Evolutionary conservation across 2,797 vertebrate genomes (phyloP), one percentile per base, ranked within the genome.

Genomic region (Prionace glauca): DNA sequence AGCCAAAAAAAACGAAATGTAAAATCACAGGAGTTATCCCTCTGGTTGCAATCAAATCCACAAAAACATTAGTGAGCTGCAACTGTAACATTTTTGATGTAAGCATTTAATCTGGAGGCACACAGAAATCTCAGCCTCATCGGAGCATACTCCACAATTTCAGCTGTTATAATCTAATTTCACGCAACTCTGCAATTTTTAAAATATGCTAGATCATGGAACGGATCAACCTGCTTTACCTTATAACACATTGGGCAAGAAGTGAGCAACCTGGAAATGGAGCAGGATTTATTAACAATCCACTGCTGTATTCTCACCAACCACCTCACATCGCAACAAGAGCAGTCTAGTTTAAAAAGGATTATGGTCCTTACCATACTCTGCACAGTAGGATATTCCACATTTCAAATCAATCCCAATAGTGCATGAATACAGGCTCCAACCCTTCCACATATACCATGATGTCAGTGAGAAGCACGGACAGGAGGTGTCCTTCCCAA

Each of bases 101-200:
- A 32, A 94, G 41, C 11, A 74, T 32, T 90, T 62, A 7, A 74
- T 74, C 41, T 94, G 69, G 41, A 32, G 56, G 69, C 12, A 56
- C 10, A 41, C 90, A 67, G 32, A 62, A 67, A 62, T 91, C 62
- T 67, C 60, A 2, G 16, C 1, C 32, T 22, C 18, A 84, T 67
- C 90, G 22, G 62, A 92, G 8, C 90, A 69, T 2, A 20, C 90
- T 92, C 90, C 90, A 92, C 90, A 67, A 92, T 36, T 92, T 69
- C 90, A 92, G 65, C n/a, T 22, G 62, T 69, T 94, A 10, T 24
- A 45, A 74, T 24, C 69, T 74, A 71, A 94, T 50, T 74, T 69
- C 45, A 45, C 10, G 4, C 2, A 95, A 56, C 45, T 56, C 29
- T n/a, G 24, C 45, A 56, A 77, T 95, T 71, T 56, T 60, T 77